Evolutionary conservation across 92 coral and sea anemone species (phyloP), one percentile per base, ranked within the genome.

Genomic region (Palythoa grandis): DNA sequence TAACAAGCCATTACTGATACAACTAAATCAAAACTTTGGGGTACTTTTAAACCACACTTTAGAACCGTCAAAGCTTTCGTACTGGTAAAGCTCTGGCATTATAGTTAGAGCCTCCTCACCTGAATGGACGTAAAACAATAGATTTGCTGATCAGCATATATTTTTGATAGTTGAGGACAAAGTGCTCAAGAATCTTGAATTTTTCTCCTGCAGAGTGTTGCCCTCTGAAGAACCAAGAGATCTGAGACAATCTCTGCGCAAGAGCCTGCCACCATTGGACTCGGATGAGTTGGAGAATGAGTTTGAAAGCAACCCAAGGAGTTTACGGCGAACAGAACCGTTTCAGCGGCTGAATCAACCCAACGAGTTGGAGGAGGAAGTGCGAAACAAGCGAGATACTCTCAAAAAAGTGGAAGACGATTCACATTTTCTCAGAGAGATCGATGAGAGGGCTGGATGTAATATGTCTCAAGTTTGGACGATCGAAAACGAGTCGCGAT

Each of bases 401-500:
- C 87, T 97, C 76, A 95, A 98, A 84, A 93, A 93, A 75, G 99
- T 97, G 7, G 98, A 93, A 73, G 87, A 75, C 7, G 93, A 88
- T 60, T 68, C 94, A 7, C 97, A 95, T 23, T 91, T 92, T 68
- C 90, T 82, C 10, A 61, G 58, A 48, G 82, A 91, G 65, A 92
- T 91, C 67, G 98, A 96, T 76, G 96, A 88, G 65, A 89, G 95
- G 78, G 93, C 89, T 40, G 98, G 98, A 83, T 98, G 90, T 7
- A 92, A 92, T 72, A 96, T 96, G n/a, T 96, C 98, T 5, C 92
- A 96, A 22, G 88, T 96, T 43, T 94, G 93, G 92, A 93, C 94
- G 23, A 96, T 96, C 79, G 98, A 93, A 60, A 94, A 92, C 57
- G 98, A 96, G 83, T 82, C 95, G 24, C 72, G 87, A 1, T 91